A percentile compares a stretch with the other conserved stretches of the same genome.
Conservation (phyloP, 2,113 vertebrate species). For the Leiothrix lutea region DNA sequence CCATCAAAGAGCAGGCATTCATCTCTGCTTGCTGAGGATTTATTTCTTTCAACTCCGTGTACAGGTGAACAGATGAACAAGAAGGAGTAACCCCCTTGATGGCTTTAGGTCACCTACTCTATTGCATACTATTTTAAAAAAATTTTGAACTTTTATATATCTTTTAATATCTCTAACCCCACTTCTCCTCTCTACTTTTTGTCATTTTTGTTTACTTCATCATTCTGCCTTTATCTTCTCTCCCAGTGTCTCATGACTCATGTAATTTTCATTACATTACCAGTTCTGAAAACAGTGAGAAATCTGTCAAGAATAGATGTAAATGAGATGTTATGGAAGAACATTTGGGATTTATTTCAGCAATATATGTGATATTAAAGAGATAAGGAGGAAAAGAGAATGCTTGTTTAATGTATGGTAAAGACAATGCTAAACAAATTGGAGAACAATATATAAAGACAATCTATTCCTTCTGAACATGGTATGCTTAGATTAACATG, state of each 20-base stretch:
- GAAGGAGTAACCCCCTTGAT: background rate
- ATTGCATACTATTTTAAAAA: background rate
- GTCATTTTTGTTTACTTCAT: background rate
- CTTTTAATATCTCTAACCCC: background rate
- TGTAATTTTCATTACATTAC: background rate
- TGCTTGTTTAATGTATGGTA: background rate
- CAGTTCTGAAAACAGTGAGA: conserved; percentile 7
- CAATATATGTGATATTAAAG: background rate
- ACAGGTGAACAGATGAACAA: background rate
- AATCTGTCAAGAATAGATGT: background rate
- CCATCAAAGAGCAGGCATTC: background rate
- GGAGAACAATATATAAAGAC: background rate
- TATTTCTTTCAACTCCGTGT: background rate
- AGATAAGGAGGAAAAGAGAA: background rate
- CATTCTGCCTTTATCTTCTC: background rate
- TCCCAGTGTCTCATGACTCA: background rate
- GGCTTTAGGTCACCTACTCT: background rate
- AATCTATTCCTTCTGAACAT: background rate
- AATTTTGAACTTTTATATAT: background rate
- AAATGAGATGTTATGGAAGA: background rate
- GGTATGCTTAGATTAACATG: background rate
- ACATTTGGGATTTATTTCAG: conserved; percentile 18
- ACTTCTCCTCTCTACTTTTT: background rate
- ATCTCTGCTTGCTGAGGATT: background rate
- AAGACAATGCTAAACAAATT: background rate